Evolutionary conservation across 2,888 invertebrate species (phyloP), one percentile per base, ranked within the genome.

Genomic region (Heliconius aoede): DNA sequence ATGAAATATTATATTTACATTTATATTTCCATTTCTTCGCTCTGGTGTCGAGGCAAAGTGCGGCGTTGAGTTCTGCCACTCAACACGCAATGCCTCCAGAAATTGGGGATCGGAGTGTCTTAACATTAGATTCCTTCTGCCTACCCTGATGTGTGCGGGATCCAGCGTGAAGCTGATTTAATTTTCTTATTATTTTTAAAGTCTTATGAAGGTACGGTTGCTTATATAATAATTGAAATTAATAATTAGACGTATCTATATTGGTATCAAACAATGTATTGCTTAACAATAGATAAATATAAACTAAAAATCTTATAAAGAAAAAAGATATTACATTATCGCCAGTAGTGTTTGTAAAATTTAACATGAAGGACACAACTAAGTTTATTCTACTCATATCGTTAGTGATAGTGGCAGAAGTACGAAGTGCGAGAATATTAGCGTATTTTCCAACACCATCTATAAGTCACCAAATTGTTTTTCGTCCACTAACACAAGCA

Each of bases 401-500:
- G 7, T 26, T 68, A 8, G 26, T 24, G 26, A n/a, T 28, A 69
- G 32, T 76, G 46, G 32, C 28, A 3, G 15, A n/a, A 61, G 78
- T 69, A 71, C 73, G 84, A 18, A 61, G 80, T 5, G 83, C 83
- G 21, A 85, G 81, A 75, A 87, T 88, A 60, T 80, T 87, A 18
- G 85, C 82, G 0, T 79, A 84, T 1, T 85, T 84, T 55, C 86
- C 86, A 28, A 80, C 81, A 8, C 86, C 87, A 8, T 85, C 85
- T 0, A 82, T 85, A 40, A 87, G 86, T 73, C 91, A 92, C 72
- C 90, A 91, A 81, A 80, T 89, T 1, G 86, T 88, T 0, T 89
- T 84, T 61, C 84, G 86, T 28, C 84, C 86, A 3, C 72, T 92
- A 1, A 85, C 87, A 28, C 82, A 85, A 40, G 88, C 87, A 55